These are phyloP conservation scores for Melanerpes aurifrons DNA, from an alignment of 2,113 vertebrate genomes.

Conservation along the genomic window DNA sequence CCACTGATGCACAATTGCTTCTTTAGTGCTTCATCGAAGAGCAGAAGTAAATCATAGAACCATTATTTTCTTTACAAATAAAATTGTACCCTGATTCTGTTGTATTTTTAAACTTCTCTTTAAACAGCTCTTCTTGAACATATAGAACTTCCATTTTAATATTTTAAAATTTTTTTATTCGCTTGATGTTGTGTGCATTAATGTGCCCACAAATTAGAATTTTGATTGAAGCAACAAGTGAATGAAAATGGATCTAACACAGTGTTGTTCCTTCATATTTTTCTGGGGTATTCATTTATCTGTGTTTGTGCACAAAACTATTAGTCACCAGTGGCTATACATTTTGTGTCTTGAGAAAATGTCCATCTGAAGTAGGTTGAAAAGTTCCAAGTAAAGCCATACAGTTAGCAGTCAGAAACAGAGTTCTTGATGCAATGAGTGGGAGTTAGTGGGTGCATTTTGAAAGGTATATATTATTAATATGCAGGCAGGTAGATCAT, in stretches of 20 bases:
- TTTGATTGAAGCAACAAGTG: background rate
- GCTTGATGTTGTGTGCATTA: background rate
- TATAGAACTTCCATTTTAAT: background rate
- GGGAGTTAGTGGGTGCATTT: conserved; percentile 15
- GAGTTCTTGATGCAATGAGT: background rate
- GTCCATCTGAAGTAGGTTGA: conserved; percentile 8
- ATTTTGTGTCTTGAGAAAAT: background rate
- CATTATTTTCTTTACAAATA: background rate
- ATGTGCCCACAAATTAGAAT: background rate
- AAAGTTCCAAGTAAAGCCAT: background rate
- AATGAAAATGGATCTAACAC: background rate
- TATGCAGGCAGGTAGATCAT: background rate
- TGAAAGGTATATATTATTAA: background rate
- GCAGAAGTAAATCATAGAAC: background rate
- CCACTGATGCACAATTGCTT: background rate
- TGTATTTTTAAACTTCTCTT: background rate
- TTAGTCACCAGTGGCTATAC: background rate
- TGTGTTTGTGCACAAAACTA: background rate
- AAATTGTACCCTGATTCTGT: background rate
- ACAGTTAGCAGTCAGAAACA: conserved; percentile 9
- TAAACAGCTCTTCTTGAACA: background rate
- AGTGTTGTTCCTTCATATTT: background rate
- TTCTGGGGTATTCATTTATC: background rate
- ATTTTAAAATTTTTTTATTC: background rate
- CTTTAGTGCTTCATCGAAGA: background rate